Base-by-base conservation (phyloP, 2,888 invertebrate species). In the Mamestra brassicae region DNA sequence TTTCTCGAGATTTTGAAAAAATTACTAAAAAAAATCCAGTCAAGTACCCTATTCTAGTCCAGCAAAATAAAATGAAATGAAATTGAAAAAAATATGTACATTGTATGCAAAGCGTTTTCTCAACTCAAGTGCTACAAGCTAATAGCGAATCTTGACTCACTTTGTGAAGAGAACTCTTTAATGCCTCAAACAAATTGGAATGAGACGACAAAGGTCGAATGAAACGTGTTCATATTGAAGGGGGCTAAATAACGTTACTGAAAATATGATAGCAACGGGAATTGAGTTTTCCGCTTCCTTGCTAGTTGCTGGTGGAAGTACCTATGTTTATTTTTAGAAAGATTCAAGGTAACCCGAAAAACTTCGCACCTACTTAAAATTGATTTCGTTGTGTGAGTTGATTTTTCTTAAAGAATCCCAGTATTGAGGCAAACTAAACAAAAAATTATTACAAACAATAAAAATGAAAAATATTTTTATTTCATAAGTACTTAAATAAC, bases 181-280 rank as follows among this genome's bases (percentile, higher is more conserved):
- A 71, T 64, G 71, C 66, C 63, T 73, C 50, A 57, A 72, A 78
- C 36, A 83, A 76, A 84, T 84, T 84, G 79, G 83, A 83, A 74
- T 79, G 70, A 60, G 54, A 69, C 47, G 70, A 69, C 71, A 66
- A 63, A 45, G 57, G 67, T 54, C 61, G 67, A 15, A 47, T 67
- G 63, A 62, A 73, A 79, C 50, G 26, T 62, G 55, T 73, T 38
- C 13, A 26, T 26, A 62, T 72, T 79, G 45, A 45, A 62, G 50
- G 50, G 6, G 17, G 8, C 1, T 52, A 17, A 47, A 50, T 50
- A 0, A 11, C 7, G 34, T 50, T 34, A n/a, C 38, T 54, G 26
- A 13, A 77, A 70, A 78, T 69, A 13, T 78, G 17, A 52, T 38
- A 17, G 13, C 42, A 45, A 17, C 3, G 7, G 26, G 11, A 36